phyloP scores from a whole-genome alignment of 2,797 vertebrate species.

The Lithobates sylvaticus region DNA sequence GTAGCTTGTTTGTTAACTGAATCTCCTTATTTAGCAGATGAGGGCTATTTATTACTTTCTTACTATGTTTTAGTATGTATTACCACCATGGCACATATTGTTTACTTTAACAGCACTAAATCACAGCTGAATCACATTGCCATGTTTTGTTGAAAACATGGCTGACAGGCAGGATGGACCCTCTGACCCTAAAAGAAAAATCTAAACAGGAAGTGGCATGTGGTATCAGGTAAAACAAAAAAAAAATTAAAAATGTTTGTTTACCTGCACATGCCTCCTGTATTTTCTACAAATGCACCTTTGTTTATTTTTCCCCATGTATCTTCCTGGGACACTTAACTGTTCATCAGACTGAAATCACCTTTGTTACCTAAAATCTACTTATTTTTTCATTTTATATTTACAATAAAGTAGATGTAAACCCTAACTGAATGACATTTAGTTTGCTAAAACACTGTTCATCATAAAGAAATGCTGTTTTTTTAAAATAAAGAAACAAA shows the following conservation, averaged over 20 bases:
- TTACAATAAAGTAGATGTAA: too few species aligned
- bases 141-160: conserved; percentile 16
- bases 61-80: background rate
- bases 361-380: too few species aligned
- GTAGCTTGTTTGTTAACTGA: too few species aligned
- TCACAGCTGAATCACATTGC: conserved; percentile 10
- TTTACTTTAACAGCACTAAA: conserved; percentile 16
- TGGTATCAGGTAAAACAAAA: conserved; percentile 1
- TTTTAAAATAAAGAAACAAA: too few species aligned
- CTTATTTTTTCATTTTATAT: too few species aligned
- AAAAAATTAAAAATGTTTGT: background rate
- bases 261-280: background rate
- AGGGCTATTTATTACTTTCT: too few species aligned
- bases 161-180: background rate
- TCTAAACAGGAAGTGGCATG: conserved; percentile 20
- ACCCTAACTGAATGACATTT: too few species aligned
- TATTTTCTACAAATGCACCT: background rate
- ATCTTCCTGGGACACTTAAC: too few species aligned
- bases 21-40: too few species aligned
- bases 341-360: too few species aligned
- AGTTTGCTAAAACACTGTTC: too few species aligned
- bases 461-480: too few species aligned
- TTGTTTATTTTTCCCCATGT: background rate
- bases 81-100: background rate
- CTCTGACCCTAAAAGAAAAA: conserved; percentile 17